Percentiles rank a stretch among this genome's conserved stretches.
These are phyloP conservation scores for Melanophora roralis DNA, from an alignment of 2,888 invertebrate genomes.

Conservation along the genomic window DNA sequence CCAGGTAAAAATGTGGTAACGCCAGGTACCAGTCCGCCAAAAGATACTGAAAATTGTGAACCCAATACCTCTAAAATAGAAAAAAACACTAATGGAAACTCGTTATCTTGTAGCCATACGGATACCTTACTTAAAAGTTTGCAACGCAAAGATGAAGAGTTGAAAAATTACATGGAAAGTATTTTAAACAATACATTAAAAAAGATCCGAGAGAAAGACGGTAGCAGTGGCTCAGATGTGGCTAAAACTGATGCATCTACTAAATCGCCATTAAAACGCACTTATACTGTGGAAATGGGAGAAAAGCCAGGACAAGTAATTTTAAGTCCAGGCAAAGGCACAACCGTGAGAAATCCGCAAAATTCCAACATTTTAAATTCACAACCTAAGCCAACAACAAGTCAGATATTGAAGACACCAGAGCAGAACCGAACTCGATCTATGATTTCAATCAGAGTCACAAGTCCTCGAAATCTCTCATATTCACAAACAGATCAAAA, in stretches of 20 bases:
- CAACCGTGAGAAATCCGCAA: background rate
- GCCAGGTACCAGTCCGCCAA: background rate
- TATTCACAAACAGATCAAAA: background rate
- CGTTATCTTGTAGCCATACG: slow-evolving; percentile 8
- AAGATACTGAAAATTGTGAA: background rate
- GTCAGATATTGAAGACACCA: background rate
- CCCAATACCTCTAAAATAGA: background rate
- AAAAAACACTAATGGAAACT: background rate
- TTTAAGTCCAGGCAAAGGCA: slow-evolving; percentile 13
- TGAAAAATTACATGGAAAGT: slow-evolving; percentile 30
- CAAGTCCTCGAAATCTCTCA: background rate
- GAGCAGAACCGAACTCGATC: background rate
- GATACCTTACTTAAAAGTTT: slow-evolving; percentile 23
- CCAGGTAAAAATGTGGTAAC: background rate
- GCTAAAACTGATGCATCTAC: background rate
- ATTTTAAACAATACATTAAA: slow-evolving; percentile 30
- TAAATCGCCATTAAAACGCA: slow-evolving; percentile 2
- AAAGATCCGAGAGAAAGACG: slow-evolving; percentile 2
- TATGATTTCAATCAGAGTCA: background rate
- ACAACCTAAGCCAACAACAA: background rate
- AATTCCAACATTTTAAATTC: background rate
- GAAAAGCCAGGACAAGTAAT: slow-evolving; percentile 32
- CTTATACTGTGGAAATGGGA: slow-evolving; percentile 29
- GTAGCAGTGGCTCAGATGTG: background rate
- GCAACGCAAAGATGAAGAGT: slow-evolving; percentile 30